Base-by-base conservation (phyloP, 2,113 vertebrate genomes). In the Pyxicephalus adspersus region DNA sequence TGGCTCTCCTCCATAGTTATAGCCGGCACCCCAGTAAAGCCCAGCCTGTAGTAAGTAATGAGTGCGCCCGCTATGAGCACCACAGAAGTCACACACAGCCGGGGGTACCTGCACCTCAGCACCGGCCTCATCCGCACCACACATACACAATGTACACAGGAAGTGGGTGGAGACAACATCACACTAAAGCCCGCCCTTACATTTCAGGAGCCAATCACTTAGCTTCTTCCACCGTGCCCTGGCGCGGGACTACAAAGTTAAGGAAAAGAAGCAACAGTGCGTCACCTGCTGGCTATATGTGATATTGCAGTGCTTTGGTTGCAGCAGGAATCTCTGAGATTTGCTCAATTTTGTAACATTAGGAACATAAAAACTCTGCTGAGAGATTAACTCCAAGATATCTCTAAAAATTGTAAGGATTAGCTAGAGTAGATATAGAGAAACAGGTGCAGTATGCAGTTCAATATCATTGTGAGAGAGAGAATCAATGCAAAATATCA, bases 1-100 rank as follows among this genome's bases (percentile, higher is more conserved):
- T 28, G 55, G 5, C 22, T 80, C 66, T 29, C 22, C 52, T 63
- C 77, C 77, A 80, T 79, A n/a, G 29, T 34, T 17, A 19, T 26
- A 16, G 66, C 54, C 58, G 22, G 11, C 7, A 34, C 55, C 17
- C 23, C 4, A 5, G n/a, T 34, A 26, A 64, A 78, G 22, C 7
- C 29, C 75, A 77, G 60, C 18, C 28, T 45, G 38, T 31, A 22
- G 19, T 55, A 64, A 18, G 50, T 52, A 51, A 51, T 25, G 22
- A 54, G 5, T 13, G 28, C 20, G 1, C 2, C 26, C 19, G n/a
- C 63, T 18, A 52, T 15, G 45, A 45, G 15, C 54, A 60, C 26
- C 58, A 51, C 4, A 34, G 31, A 5, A 8, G 17, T n/a, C 13
- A 61, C 3, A 60, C 2, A 26, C 22, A 52, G 16, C 34, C 16